A percentile compares a stretch with the other conserved stretches of the same genome.
Evolutionary conservation across 2,113 vertebrate genomes (phyloP).

Genomic region (Sylvia atricapilla): DNA sequence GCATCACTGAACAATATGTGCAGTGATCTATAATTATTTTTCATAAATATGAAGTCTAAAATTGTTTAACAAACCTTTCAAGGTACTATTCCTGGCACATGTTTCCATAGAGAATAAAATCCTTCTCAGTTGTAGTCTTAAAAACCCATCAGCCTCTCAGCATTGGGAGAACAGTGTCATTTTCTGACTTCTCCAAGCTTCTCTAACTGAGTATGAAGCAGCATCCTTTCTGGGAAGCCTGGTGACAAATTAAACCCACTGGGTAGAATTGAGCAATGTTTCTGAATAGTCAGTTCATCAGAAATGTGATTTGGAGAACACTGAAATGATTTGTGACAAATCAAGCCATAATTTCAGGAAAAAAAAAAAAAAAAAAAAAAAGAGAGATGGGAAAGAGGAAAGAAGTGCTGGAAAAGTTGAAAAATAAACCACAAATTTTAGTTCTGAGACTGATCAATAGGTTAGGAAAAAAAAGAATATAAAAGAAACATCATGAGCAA

Average conservation of each 20-base stretch:
- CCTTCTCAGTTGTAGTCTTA: background rate
- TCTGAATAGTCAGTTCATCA: slow-evolving; percentile 20
- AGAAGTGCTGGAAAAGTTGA: background rate
- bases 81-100: background rate
- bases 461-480: background rate
- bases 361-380: background rate
- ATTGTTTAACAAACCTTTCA: background rate
- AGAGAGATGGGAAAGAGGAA: background rate
- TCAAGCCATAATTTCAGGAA: background rate
- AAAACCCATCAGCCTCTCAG: background rate
- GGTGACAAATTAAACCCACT: background rate
- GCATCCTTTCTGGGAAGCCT: slow-evolving; percentile 11
- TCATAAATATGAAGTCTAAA: background rate
- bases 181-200: background rate
- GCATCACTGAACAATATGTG: background rate
- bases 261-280: slow-evolving; percentile 26
- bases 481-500: background rate
- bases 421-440: background rate
- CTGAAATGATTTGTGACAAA: slow-evolving; percentile 3
- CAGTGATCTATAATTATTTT: background rate
- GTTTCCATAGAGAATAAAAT: background rate
- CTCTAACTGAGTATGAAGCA: background rate
- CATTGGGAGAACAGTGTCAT: background rate
- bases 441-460: background rate
- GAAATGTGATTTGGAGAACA: background rate